A percentile compares a stretch with the other conserved stretches of the same genome.
Evolutionary conservation across 2,888 invertebrate species (phyloP).

Genomic region (Ophion ventricosus): DNA sequence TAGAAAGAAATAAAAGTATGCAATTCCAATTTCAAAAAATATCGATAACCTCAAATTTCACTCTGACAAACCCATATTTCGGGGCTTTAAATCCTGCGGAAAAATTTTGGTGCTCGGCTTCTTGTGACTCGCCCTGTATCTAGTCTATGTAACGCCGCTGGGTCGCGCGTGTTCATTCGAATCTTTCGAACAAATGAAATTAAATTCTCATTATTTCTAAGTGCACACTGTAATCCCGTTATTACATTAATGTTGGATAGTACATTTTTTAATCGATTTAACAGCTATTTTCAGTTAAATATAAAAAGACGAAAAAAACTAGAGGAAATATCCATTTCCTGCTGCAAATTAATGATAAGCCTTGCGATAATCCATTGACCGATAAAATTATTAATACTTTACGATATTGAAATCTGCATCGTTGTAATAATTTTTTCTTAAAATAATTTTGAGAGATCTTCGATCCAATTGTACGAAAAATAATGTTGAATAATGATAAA

Average conservation of each 20-base stretch:
- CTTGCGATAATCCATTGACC: not conserved
- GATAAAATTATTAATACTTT: too few relatives aligned
- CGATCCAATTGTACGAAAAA: not conserved
- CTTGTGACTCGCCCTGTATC: not conserved
- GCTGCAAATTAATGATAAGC: not conserved
- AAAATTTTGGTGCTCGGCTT: not conserved
- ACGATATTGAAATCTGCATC: too few relatives aligned
- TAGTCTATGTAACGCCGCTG: not conserved
- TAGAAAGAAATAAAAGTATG: too few relatives aligned
- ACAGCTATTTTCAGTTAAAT: not conserved
- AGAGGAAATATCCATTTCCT: not conserved
- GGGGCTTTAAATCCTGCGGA: not conserved
- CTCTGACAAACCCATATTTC: not conserved
- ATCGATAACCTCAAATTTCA: not conserved
- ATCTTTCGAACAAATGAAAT: constrained; percentile 39
- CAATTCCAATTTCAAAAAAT: too few relatives aligned
- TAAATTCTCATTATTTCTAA: constrained; percentile 48
- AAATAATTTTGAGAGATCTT: not conserved
- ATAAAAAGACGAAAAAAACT: not conserved
- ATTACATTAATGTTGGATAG: constrained; percentile 25
- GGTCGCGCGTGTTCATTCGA: constrained; percentile 17
- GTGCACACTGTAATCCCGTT: constrained; percentile 29
- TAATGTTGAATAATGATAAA: not conserved
- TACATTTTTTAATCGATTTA: constrained; percentile 16
- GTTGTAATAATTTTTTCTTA: too few relatives aligned